Conservation (phyloP, 2,113 vertebrate genomes). For the Edolisoma coerulescens region DNA sequence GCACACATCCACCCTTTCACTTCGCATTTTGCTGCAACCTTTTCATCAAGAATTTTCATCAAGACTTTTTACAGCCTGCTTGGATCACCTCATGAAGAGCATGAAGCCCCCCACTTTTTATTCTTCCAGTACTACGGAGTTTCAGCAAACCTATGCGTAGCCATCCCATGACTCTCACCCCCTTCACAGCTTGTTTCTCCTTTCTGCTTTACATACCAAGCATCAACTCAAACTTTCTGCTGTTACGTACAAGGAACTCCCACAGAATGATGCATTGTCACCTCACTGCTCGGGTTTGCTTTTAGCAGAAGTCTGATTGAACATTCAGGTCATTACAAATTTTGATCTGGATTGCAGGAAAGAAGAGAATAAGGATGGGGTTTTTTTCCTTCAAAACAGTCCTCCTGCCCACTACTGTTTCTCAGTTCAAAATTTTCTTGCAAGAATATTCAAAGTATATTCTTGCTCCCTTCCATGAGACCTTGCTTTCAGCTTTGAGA, state of each 20-base stretch:
- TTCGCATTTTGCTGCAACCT: neutral
- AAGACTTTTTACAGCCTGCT: neutral
- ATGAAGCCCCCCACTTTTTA: neutral
- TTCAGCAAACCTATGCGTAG: neutral
- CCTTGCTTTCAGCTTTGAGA: neutral
- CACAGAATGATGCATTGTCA: neutral
- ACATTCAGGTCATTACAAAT: neutral
- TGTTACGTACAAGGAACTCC: neutral
- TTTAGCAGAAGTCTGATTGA: neutral
- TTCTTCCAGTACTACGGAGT: neutral
- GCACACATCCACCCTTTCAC: neutral
- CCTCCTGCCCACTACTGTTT: neutral
- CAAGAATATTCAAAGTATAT: neutral
- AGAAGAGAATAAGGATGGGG: neutral
- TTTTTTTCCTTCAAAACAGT: neutral
- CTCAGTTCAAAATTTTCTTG: neutral
- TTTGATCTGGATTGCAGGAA: neutral
- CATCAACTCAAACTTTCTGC: neutral
- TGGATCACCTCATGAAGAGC: neutral
- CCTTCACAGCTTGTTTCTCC: neutral
- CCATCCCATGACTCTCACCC: neutral
- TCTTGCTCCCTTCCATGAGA: neutral
- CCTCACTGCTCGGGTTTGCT: neutral
- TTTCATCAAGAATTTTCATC: neutral
- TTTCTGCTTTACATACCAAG: neutral